Base-by-base conservation (phyloP, 1,140 invertebrate species). In the Asbolus verrucosus region DNA sequence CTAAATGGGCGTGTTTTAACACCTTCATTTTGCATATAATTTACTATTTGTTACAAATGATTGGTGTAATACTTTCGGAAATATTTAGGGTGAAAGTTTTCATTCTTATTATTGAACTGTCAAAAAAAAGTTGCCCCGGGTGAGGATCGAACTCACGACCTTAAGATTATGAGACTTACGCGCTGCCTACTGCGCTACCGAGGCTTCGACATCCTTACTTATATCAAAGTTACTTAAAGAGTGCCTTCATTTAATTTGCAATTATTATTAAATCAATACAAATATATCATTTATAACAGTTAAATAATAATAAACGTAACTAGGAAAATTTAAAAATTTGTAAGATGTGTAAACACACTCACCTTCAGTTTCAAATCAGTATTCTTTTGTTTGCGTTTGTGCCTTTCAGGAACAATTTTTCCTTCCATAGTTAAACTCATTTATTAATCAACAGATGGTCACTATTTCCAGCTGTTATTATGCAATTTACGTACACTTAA, bases 121-220 rank as follows among this genome's bases (percentile, higher is more conserved):
- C 5, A n/a, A 54, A 54, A 54, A 54, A 54, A 54, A 54, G 18
- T 62, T 94, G 92, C 92, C 91, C 90, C 90, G 88, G 87, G 92
- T 94, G 92, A 94, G 92, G 92, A 91, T 94, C 92, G 92, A 94
- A 94, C 92, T 94, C 92, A 94, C 92, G 93, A 94, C 93, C 93
- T 94, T 93, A 91, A 94, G 92, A 94, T 94, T 94, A 94, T 94
- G 92, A 94, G 92, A 94, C 92, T 94, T 91, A 94, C 92, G 92
- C 92, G 91, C 92, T 94, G 87, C 92, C 92, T 91, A 92, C 92
- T 94, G 92, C 91, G 92, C 92, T 88, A 94, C 90, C 91, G 91
- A 93, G 89, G 90, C 90, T n/a, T n/a, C n/a, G n/a, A n/a, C n/a
- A n/a, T n/a, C n/a, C n/a, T n/a, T n/a, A 39, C 11, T 41, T 63